Evolutionary conservation across 2,888 invertebrate species (phyloP).

Genomic region (Volucella inflata): DNA sequence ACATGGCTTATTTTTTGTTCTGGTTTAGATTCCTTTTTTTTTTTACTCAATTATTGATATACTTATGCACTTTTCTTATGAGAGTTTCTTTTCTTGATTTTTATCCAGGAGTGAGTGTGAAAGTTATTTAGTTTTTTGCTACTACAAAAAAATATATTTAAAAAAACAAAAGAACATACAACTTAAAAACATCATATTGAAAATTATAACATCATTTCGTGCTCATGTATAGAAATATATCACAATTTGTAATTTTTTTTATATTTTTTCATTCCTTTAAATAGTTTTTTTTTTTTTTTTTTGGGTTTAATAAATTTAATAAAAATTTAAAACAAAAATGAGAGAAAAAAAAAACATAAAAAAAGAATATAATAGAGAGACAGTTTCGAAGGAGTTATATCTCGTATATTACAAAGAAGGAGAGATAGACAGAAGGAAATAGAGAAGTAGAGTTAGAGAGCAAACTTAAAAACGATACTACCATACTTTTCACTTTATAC

Average conservation of each 20-base stretch:
- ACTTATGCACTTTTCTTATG: slow-evolving; percentile 63
- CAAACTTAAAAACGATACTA: slow-evolving; percentile 70
- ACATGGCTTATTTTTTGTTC: slow-evolving; percentile 69
- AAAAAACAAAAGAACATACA: slow-evolving; percentile 54
- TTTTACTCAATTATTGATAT: slow-evolving; percentile 53
- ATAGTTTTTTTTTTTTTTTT: slow-evolving; percentile 46
- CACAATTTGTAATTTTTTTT: slow-evolving; percentile 75
- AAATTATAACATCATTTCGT: slow-evolving; percentile 71
- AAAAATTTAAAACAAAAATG: slow-evolving; percentile 51
- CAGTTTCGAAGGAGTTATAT: slow-evolving; percentile 44
- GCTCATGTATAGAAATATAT: slow-evolving; percentile 75
- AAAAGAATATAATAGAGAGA: slow-evolving; percentile 37
- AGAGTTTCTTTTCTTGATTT: slow-evolving; percentile 44
- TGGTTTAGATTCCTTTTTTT: slow-evolving; percentile 28
- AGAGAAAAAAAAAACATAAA: slow-evolving; percentile 50
- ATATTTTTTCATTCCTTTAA: slow-evolving; percentile 53
- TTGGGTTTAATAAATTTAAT: slow-evolving; percentile 57
- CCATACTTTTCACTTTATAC: slow-evolving; percentile 73
- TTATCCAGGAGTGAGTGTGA: slow-evolving; percentile 72
- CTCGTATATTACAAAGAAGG: slow-evolving; percentile 70
- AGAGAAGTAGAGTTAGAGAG: slow-evolving; percentile 61
- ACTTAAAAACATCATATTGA: slow-evolving; percentile 68
- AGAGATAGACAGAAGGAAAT: slow-evolving; percentile 47
- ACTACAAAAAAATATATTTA: slow-evolving; percentile 38
- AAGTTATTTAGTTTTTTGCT: slow-evolving; percentile 64